Base-by-base conservation (phyloP, 2,888 invertebrate genomes). In the Myopa tessellatipennis region DNA sequence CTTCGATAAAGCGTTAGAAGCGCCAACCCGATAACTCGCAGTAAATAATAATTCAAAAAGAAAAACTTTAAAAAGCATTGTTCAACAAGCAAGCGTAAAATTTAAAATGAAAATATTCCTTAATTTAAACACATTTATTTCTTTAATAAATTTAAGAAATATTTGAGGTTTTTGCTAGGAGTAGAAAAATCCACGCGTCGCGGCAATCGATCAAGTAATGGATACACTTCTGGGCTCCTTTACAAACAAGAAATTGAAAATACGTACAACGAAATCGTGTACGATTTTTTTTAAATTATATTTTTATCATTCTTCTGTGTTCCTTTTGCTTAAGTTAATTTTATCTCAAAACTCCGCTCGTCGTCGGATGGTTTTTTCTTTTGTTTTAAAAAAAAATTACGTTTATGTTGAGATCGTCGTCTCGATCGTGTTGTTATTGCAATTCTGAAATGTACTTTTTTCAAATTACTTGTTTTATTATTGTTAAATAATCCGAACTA, bases 1-100 rank as follows among this genome's bases (percentile, higher is more conserved):
- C 14, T 75, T 69, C 7, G 69, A 69, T 16, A 69, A 60, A 68
- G 68, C 75, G 14, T 14, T 40, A 36, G 58, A 36, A 8, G 12
- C 34, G 34, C 16, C 36, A 10, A 65, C 3, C 55, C 55, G n/a
- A n/a, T n/a, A 55, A 55, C 55, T n/a, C 38, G 65, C 38, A 34
- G 34, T 63, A 16, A 10, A 34, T 34, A 61, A 61, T 61, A 61
- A 34, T 26, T 50, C 14, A 26, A 69, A 12, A n/a, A 69, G 10
- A 45, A 45, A 69, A 16, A 26, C 12, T 18, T 26, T 67, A 14
- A 26, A 55, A 58, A 34, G 34, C 74, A 67, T 67, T 26, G 3
- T 55, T 55, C 3, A 55, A 55, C 10, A 50, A 50, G 14, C n/a
- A 55, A 12, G 5, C 45, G 45, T 10, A 45, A 45, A 45, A 45